Conservation (phyloP, 2,113 vertebrate species). For the Columba livia region DNA sequence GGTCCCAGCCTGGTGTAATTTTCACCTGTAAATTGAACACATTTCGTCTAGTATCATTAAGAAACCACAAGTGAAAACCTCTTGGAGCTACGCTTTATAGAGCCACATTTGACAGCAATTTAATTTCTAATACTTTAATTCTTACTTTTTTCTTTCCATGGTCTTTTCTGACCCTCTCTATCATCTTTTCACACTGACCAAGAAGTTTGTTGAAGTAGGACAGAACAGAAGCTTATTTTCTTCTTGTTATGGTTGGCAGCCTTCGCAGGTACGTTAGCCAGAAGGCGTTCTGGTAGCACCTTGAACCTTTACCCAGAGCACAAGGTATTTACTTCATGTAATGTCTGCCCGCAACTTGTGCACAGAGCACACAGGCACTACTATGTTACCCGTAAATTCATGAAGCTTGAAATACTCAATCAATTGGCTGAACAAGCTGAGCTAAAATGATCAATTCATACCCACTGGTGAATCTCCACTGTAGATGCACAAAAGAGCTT, state of each 20-base stretch:
- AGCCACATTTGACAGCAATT: background rate
- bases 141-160: background rate
- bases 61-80: background rate
- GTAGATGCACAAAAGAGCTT: background rate
- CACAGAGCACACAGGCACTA: background rate
- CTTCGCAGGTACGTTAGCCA: background rate
- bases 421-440: background rate
- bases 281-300: background rate
- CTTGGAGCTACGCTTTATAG: background rate
- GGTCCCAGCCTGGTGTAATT: background rate
- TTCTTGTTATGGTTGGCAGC: slow-evolving; percentile 34
- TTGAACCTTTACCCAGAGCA: slow-evolving; percentile 18
- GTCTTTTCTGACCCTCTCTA: background rate
- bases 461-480: background rate
- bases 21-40: background rate
- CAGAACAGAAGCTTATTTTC: slow-evolving; percentile 19
- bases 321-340: background rate
- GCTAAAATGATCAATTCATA: background rate
- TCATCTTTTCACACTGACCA: background rate
- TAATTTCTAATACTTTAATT: background rate
- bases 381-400: background rate
- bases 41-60: background rate
- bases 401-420: background rate
- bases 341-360: background rate
- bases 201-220: background rate